Conservation (phyloP, 2,113 vertebrate genomes). For the Todiramphus chloris region DNA sequence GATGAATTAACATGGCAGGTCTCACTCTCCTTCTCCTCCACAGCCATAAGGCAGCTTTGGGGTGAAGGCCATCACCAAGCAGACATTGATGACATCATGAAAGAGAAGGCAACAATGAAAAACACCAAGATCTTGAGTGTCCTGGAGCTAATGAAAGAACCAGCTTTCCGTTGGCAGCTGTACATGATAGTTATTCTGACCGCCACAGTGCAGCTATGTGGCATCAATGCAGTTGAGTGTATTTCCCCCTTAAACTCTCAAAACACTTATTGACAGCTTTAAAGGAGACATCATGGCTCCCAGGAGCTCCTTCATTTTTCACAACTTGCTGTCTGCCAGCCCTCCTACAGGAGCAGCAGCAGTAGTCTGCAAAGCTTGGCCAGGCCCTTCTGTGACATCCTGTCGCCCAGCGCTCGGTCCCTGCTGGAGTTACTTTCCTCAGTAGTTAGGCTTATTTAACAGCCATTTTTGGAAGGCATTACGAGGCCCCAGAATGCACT, state of each 20-base stretch:
- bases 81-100: conserved; percentile 83
- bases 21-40: conserved; percentile 25
- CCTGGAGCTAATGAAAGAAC: conserved; percentile 77
- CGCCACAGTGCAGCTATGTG: conserved; percentile 79
- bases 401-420: not conserved
- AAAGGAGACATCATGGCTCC: not conserved
- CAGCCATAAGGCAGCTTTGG: conserved; percentile 83
- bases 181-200: conserved; percentile 66
- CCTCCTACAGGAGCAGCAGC: not conserved
- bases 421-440: not conserved
- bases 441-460: not conserved
- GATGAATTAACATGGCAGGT: not conserved
- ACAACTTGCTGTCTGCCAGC: not conserved
- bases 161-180: conserved; percentile 81
- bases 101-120: conserved; percentile 73
- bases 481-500: not conserved
- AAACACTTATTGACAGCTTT: not conserved
- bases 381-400: not conserved
- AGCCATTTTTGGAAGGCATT: not conserved
- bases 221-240: conserved; percentile 82
- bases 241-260: not conserved
- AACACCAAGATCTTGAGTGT: conserved; percentile 69
- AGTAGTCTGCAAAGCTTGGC: not conserved
- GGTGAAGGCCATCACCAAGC: conserved; percentile 73
- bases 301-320: not conserved